Evolutionary conservation across 1,140 invertebrate genomes (phyloP), one percentile per base, ranked within the genome.

Genomic region (Conopomorpha cramerella): DNA sequence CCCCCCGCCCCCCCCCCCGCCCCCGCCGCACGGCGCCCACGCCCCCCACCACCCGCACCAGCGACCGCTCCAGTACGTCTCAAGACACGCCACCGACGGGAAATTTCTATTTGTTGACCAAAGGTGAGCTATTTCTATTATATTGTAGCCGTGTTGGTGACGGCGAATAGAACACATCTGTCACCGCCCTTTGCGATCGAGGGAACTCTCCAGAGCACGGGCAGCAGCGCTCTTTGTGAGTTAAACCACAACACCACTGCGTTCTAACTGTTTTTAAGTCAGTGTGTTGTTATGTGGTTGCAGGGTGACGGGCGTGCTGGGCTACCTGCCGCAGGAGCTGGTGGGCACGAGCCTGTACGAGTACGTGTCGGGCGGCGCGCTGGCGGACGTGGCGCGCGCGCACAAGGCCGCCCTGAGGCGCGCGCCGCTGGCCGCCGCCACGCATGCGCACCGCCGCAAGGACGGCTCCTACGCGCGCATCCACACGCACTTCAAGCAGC

Each of bases 31-130:
- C 16, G 17, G 3, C 33, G 14, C 16, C 51, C 0, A 26, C 39
- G 25, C 45, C 36, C 49, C 65, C n/a, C n/a, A n/a, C n/a, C n/a
- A n/a, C 46, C 60, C 79, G 1, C 80, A 80, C 28, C 59, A 79
- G 6, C 63, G 82, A 16, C 78, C 81, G 6, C 78, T 88, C 29
- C 84, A 87, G 55, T 93, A 89, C 59, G 83, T 87, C 39, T 95
- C 93, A 0, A 81, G 95, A 28, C 95, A 98, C 67, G 89, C 90
- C 8, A 85, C 91, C 33, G 95, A 98, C 57, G 95, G 96, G 16
- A 98, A 96, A 77, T 97, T 98, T 65, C 86, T 96, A 2, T 99
- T 98, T 71, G 93, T 98, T 2, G 96, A 98, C 70, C 91, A 93
- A 64, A 85, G 85, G 88, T 89, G 51, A 50, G 51, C n/a, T n/a